These are phyloP conservation scores for Apogon talboti DNA, from an alignment of 2,797 vertebrate species.

Conservation along the genomic window DNA sequence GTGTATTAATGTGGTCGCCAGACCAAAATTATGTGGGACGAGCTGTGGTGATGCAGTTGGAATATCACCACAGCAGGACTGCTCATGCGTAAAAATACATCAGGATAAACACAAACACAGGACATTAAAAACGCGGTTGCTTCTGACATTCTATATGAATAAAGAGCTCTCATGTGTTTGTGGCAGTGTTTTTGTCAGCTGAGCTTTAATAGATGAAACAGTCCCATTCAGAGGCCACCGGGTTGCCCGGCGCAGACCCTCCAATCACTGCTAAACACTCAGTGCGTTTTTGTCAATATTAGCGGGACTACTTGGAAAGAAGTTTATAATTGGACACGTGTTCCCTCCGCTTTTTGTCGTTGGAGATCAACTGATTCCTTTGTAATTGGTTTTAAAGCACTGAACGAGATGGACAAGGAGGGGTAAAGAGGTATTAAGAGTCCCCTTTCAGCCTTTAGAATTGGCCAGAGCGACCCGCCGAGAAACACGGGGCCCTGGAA, in stretches of 20 bases:
- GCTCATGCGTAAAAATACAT: slow-evolving; percentile 41
- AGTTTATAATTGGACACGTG: slow-evolving; percentile 82
- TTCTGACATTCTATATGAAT: slow-evolving; percentile 20
- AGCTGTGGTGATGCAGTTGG: slow-evolving; percentile 44
- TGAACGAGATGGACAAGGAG: slow-evolving; percentile 69
- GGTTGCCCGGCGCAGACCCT: slow-evolving; percentile 35
- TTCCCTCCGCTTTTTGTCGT: slow-evolving; percentile 62
- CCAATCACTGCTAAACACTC: slow-evolving; percentile 40
- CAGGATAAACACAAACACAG: slow-evolving; percentile 27
- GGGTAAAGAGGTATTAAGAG: slow-evolving; percentile 74
- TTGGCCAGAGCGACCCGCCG: slow-evolving; percentile 26
- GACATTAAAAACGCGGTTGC: not conserved
- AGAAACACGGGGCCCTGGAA: slow-evolving; percentile 59
- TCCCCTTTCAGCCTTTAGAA: slow-evolving; percentile 76
- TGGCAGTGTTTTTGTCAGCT: slow-evolving; percentile 67
- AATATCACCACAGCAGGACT: slow-evolving; percentile 30
- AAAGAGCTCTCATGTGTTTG: slow-evolving; percentile 69
- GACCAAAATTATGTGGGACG: slow-evolving; percentile 44
- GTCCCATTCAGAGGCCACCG: slow-evolving; percentile 62
- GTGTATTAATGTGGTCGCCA: slow-evolving; percentile 59
- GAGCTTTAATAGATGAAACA: slow-evolving; percentile 59
- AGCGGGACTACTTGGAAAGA: slow-evolving; percentile 72
- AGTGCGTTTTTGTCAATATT: slow-evolving; percentile 75
- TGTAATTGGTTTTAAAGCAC: slow-evolving; percentile 74
- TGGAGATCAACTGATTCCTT: slow-evolving; percentile 74